These are phyloP conservation scores for Oxycera nigricornis DNA, from an alignment of 2,888 invertebrate genomes.

Conservation along the genomic window DNA sequence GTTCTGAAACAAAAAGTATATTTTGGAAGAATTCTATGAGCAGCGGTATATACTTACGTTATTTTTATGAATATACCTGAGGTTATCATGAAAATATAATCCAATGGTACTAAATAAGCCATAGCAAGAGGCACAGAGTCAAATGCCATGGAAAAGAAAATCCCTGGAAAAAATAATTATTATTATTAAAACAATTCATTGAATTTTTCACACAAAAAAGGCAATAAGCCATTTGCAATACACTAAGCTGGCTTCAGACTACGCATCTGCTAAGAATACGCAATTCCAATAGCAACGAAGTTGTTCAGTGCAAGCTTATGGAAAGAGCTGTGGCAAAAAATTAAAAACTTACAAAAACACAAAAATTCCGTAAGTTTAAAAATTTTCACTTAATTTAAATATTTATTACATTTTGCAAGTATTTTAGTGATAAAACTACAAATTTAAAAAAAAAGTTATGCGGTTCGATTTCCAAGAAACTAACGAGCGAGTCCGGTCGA, in stretches of 20 bases:
- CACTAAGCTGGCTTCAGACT: background rate
- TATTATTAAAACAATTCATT: background rate
- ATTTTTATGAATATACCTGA: constrained; percentile 85
- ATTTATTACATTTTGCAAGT: no score
- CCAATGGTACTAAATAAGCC: constrained; percentile 85
- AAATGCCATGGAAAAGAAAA: constrained; percentile 85
- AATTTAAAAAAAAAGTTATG: no score
- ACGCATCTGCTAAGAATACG: background rate
- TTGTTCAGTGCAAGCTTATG: no score
- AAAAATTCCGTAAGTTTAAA: no score
- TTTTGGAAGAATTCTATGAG: background rate
- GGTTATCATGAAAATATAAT: constrained; percentile 85
- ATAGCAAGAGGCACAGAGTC: constrained; percentile 81
- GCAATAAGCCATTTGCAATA: background rate
- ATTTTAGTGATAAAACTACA: no score
- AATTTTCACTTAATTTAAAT: no score
- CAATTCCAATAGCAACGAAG: no score
- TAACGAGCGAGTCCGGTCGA: no score
- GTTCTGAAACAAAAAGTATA: constrained; percentile 66
- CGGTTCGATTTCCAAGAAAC: no score
- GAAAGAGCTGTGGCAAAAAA: no score
- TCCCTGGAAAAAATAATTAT: constrained; percentile 67
- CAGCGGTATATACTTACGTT: constrained; percentile 65
- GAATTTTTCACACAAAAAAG: background rate
- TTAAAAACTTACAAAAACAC: no score